Evolutionary conservation across 2,888 invertebrate species (phyloP).

Genomic region (Zeuzera pyrina): DNA sequence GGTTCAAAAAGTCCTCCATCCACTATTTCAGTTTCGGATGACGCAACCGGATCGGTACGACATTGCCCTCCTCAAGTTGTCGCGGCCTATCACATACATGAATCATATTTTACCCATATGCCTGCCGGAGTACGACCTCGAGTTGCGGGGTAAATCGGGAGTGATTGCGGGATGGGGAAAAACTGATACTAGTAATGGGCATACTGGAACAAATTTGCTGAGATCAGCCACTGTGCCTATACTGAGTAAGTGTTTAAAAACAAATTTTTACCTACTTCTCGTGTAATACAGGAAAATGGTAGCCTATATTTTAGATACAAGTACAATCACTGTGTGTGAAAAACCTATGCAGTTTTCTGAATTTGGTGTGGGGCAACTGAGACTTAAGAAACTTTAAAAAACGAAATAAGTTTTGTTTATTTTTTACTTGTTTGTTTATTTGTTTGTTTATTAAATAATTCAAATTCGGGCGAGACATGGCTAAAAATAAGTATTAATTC

Average conservation of each 20-base stretch:
- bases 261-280: too few species aligned
- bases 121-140: constrained; percentile 72
- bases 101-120: constrained; percentile 86
- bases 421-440: too few species aligned
- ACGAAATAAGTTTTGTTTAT: too few species aligned
- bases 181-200: constrained; percentile 79
- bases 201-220: constrained; percentile 85
- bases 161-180: constrained; percentile 90
- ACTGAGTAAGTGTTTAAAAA: constrained; percentile 79
- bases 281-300: too few species aligned
- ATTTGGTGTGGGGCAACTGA: too few species aligned
- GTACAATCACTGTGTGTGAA: too few species aligned
- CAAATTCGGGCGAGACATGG: too few species aligned
- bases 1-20: constrained; percentile 83
- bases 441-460: too few species aligned
- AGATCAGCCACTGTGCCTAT: constrained; percentile 88
- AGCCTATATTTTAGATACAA: too few species aligned
- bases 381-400: too few species aligned
- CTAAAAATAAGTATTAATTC: too few species aligned
- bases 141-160: constrained; percentile 46
- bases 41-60: constrained; percentile 89
- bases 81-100: constrained; percentile 76
- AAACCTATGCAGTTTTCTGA: too few species aligned
- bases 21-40: constrained; percentile 83
- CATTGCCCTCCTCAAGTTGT: constrained; percentile 81